A percentile compares a stretch with the other conserved stretches of the same genome.
phyloP scores from a whole-genome alignment of 2,888 invertebrate species.

The Orchestes rusci region DNA sequence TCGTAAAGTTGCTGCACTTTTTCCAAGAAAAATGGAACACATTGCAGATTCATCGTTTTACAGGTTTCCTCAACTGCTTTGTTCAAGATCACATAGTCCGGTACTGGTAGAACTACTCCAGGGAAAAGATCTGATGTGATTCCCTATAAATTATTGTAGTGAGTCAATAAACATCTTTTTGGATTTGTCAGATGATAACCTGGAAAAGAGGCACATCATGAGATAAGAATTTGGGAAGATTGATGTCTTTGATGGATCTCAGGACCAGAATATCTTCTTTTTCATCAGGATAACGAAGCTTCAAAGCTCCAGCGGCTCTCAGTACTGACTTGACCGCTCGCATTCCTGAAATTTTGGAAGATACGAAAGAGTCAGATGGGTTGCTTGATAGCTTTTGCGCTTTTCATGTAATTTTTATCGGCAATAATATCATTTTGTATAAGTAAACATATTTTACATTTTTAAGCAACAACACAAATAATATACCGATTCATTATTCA shows the following conservation, averaged over 20 bases:
- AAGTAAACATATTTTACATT: too few relatives aligned
- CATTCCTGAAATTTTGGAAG: slow-evolving; percentile 58
- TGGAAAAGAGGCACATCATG: slow-evolving; percentile 84
- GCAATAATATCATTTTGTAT: too few relatives aligned
- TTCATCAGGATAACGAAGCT: slow-evolving; percentile 81
- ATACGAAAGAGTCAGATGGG: too few relatives aligned
- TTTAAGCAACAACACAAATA: too few relatives aligned
- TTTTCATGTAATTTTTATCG: too few relatives aligned
- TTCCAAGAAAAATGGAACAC: slow-evolving; percentile 77
- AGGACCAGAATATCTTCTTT: slow-evolving; percentile 80
- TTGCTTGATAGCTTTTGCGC: too few relatives aligned
- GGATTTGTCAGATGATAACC: slow-evolving; percentile 39
- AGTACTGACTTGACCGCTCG: slow-evolving; percentile 91
- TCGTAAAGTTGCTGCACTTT: slow-evolving; percentile 88
- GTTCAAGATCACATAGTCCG: slow-evolving; percentile 71
- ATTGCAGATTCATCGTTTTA: slow-evolving; percentile 68
- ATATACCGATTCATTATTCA: too few relatives aligned
- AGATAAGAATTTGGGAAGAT: slow-evolving; percentile 86
- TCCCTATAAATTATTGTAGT: slow-evolving; percentile 50
- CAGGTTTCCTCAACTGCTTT: slow-evolving; percentile 59
- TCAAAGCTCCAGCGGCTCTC: slow-evolving; percentile 84
- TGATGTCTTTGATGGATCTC: slow-evolving; percentile 89
- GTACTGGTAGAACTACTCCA: slow-evolving; percentile 66
- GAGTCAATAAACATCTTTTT: too few relatives aligned
- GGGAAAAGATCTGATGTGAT: slow-evolving; percentile 93